Evolutionary conservation across 2,888 invertebrate genomes (phyloP).

Genomic region (Malacosoma neustria): DNA sequence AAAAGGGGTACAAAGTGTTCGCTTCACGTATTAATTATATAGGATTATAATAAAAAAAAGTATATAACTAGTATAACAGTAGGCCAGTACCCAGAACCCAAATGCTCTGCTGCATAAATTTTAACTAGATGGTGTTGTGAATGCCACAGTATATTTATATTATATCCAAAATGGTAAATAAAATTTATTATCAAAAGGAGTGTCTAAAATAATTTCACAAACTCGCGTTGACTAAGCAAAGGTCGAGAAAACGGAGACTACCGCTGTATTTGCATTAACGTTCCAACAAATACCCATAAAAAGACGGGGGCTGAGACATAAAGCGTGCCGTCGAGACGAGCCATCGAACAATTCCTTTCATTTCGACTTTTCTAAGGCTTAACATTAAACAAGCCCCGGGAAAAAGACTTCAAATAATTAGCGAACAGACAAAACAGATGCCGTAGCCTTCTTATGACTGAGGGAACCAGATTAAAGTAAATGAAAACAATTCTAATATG

Average conservation of each 20-base stretch:
- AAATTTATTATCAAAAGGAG: background rate
- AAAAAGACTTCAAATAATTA: slow-evolving; percentile 14
- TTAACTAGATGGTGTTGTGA: too few species aligned
- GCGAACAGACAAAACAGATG: background rate
- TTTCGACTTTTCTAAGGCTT: slow-evolving; percentile 27
- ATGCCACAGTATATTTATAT: too few species aligned
- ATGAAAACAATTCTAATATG: too few species aligned
- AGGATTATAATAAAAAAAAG: too few species aligned
- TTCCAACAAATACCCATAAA: slow-evolving; percentile 27
- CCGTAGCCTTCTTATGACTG: too few species aligned
- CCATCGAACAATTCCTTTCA: slow-evolving; percentile 31
- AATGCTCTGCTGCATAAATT: too few species aligned
- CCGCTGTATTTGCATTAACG: slow-evolving; percentile 45
- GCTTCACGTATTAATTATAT: too few species aligned
- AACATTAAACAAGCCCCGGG: slow-evolving; percentile 8
- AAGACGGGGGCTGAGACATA: slow-evolving; percentile 22
- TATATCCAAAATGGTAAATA: too few species aligned
- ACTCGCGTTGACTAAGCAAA: slow-evolving; percentile 13
- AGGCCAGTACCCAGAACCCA: too few species aligned
- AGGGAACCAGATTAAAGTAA: too few species aligned
- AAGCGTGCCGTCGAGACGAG: slow-evolving; percentile 7
- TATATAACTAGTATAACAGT: too few species aligned
- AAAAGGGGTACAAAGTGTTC: too few species aligned
- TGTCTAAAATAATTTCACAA: background rate
- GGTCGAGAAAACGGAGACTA: slow-evolving; percentile 28